Conservation (phyloP, 1,140 invertebrate species). For the Temnothorax curvispinosus region DNA sequence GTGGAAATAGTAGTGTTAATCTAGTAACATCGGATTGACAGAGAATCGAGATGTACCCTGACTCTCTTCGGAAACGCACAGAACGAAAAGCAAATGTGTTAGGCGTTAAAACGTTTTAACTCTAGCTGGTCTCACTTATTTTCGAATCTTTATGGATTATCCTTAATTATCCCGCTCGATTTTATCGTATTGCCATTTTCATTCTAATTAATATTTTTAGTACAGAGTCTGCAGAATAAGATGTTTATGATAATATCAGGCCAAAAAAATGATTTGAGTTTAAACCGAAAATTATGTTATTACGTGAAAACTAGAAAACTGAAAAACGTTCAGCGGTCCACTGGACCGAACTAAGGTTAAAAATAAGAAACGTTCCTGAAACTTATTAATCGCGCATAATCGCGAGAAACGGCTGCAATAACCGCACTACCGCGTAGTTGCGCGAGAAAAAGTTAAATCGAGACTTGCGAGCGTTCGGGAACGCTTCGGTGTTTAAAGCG, state of each 20-base stretch:
- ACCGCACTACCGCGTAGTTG: neutral
- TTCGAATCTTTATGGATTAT: no score
- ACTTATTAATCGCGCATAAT: constrained; percentile 1
- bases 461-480: neutral
- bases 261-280: no score
- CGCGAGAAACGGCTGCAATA: neutral
- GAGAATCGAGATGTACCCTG: neutral
- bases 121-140: no score
- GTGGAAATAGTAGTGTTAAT: neutral
- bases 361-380: neutral
- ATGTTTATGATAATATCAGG: no score
- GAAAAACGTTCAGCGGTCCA: no score
- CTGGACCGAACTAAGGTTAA: neutral
- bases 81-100: neutral
- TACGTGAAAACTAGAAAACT: no score
- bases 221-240: no score
- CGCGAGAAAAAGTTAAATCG: neutral
- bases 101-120: neutral
- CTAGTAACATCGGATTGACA: neutral
- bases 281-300: no score
- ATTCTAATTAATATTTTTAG: no score
- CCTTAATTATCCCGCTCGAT: no score
- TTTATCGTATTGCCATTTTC: no score
- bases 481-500: neutral
- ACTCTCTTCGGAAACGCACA: neutral